Conservation (phyloP, 2,797 vertebrate species). For the Aeoliscus strigatus region DNA sequence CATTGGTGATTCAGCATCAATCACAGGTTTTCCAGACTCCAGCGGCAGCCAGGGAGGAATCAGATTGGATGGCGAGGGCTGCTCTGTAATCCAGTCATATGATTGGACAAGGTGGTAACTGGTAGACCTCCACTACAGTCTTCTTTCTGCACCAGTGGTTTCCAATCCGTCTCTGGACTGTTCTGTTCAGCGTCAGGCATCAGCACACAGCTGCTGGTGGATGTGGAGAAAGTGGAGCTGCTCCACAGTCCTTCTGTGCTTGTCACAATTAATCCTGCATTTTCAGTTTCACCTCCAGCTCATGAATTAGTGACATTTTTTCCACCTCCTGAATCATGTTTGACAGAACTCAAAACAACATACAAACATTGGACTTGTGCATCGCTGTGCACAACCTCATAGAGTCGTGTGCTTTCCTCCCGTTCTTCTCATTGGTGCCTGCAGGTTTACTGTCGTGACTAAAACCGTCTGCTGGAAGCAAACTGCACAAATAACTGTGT, state of each 20-base stretch:
- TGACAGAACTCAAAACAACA: neutral
- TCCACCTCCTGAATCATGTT: neutral
- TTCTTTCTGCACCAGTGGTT: neutral
- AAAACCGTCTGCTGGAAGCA: neutral
- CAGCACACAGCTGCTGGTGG: no score
- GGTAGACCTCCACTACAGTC: conserved; percentile 17
- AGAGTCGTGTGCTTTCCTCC: neutral
- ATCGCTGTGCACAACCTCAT: neutral
- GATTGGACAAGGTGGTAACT: conserved; percentile 18
- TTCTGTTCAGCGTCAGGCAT: no score
- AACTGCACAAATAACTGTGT: conserved; percentile 1
- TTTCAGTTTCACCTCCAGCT: conserved; percentile 14
- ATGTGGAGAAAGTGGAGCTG: no score
- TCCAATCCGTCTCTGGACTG: neutral
- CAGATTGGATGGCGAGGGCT: neutral
- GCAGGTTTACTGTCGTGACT: neutral
- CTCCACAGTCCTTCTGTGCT: neutral
- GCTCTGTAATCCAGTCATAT: conserved; percentile 24
- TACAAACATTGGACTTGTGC: conserved; percentile 1
- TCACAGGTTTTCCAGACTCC: conserved; percentile 45
- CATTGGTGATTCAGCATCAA: conserved; percentile 40
- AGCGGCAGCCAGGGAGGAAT: conserved; percentile 20
- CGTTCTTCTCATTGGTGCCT: neutral
- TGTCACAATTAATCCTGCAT: conserved; percentile 7
- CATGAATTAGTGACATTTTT: neutral